These are phyloP conservation scores for Erpornis zantholeuca DNA, from an alignment of 2,113 vertebrate genomes.

Conservation along the genomic window DNA sequence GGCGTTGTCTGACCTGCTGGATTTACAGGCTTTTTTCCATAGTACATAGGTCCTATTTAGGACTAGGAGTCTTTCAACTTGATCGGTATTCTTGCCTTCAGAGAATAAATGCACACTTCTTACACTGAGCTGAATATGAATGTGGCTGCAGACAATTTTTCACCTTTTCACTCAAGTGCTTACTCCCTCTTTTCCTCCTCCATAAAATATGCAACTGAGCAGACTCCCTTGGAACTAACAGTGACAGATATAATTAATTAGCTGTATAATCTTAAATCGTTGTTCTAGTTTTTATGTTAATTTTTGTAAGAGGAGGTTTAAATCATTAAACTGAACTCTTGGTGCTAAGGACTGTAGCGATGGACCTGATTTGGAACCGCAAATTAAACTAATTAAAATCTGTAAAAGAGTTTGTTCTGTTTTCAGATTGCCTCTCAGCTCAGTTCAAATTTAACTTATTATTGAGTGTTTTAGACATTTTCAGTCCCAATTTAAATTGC, in stretches of 20 bases:
- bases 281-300: constrained; percentile 7
- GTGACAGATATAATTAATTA: constrained; percentile 45
- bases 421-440: neutral
- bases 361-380: neutral
- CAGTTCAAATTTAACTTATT: neutral
- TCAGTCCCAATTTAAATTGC: neutral
- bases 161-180: constrained; percentile 31
- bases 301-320: constrained; percentile 37
- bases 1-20: neutral
- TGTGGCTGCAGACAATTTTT: constrained; percentile 10
- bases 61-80: neutral
- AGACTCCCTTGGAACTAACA: constrained; percentile 4
- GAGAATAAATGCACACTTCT: neutral
- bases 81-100: neutral
- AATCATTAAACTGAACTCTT: constrained; percentile 23
- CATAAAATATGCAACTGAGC: constrained; percentile 36
- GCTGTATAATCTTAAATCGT: constrained; percentile 23
- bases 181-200: neutral
- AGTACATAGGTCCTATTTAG: neutral
- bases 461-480: neutral
- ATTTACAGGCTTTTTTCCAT: neutral
- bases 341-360: neutral
- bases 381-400: constrained; percentile 35
- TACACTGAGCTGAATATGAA: neutral
- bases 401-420: neutral